Evolutionary conservation across 2,797 vertebrate species (phyloP), one percentile per base, ranked within the genome.

Genomic region (Neopelma chrysocephalum): DNA sequence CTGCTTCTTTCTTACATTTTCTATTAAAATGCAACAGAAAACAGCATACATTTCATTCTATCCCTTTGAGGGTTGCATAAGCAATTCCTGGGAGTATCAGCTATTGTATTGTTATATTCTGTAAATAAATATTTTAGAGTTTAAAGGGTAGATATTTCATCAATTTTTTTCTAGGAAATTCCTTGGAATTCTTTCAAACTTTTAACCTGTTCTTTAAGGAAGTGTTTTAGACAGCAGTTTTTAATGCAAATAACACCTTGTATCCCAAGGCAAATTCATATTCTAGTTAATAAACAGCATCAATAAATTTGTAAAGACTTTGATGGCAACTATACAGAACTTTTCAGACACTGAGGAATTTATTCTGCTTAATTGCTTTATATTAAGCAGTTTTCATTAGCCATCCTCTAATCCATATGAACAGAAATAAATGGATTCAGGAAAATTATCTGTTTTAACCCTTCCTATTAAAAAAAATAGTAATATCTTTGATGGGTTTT

Each of bases 111-210:
- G 69, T 73, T 96, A 94, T 97, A 97, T 96, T 97, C 25, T 50
- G 78, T 93, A 96, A 91, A 97, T 97, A 97, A 97, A 97, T 97
- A 97, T 97, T 97, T 97, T 93, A 95, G 82, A 97, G 61, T 95
- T 96, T 95, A 91, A 96, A 91, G 88, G 92, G 65, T 93, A 94
- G 87, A 87, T 92, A 96, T 94, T 97, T 97, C 38, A 94, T 96
- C 0, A 4, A 1, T 48, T 71, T 95, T 95, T 91, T 86, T 90
- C 47, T 66, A 29, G 77, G 53, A 90, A 86, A 77, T 43, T 96
- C 75, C 70, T 66, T 76, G 68, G 31, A 70, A 95, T 71, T 91
- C 81, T 77, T 96, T 96, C 72, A 91, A 97, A 97, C 94, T 97
- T 97, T 95, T 84, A 70, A 91, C 27, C 77, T 95, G 48, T 95